A percentile compares a stretch with the other conserved stretches of the same genome.
phyloP scores from a whole-genome alignment of 2,797 vertebrate genomes.

The Sebastes minor region DNA sequence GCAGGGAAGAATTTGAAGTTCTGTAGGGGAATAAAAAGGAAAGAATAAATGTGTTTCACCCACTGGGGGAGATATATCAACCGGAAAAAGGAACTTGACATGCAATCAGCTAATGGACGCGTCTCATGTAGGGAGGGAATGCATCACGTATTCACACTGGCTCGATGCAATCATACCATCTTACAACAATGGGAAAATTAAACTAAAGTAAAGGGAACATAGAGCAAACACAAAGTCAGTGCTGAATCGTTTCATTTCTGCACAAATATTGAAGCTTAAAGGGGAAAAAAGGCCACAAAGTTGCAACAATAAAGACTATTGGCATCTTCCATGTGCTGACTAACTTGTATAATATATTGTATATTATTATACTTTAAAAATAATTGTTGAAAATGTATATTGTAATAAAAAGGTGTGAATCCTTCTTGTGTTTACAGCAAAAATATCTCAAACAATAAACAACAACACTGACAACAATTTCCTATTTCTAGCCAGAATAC shows the following conservation, averaged over 20 bases:
- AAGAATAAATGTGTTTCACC: conserved; percentile 18
- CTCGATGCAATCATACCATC: background rate
- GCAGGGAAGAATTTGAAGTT: background rate
- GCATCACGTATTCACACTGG: background rate
- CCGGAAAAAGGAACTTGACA: conserved; percentile 52
- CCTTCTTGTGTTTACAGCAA: background rate
- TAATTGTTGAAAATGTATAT: background rate
- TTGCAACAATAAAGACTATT: background rate
- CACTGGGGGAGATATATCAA: conserved; percentile 44
- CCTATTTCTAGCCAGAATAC: background rate
- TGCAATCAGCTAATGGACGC: conserved; percentile 74
- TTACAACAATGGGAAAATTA: background rate
- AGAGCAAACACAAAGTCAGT: background rate
- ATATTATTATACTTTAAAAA: background rate
- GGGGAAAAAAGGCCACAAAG: background rate
- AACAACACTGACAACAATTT: background rate
- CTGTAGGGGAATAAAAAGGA: conserved; percentile 12
- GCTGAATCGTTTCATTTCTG: background rate
- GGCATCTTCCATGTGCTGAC: background rate
- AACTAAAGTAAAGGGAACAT: background rate
- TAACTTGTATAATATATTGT: background rate
- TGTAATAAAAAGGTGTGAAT: background rate
- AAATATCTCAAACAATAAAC: background rate
- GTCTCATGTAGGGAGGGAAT: conserved; percentile 17
- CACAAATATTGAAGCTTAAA: background rate